These are phyloP conservation scores for Saxidomus purpurata DNA, from an alignment of 1,140 invertebrate species.

Conservation along the genomic window DNA sequence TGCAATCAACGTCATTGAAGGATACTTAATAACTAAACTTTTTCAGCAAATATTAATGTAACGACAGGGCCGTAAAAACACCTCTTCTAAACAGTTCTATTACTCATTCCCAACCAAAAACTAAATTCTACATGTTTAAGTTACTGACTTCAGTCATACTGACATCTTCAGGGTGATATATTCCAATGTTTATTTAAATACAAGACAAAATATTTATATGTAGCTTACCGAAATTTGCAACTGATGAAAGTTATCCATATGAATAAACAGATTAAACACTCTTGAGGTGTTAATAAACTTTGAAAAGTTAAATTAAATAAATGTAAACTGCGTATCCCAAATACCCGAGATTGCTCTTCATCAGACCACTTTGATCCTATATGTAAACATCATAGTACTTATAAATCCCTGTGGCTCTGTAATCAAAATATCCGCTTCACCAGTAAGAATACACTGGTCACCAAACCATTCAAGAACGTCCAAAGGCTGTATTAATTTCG, in stretches of 20 bases:
- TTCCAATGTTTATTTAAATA: no score
- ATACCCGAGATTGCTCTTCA: not conserved
- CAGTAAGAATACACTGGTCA: not conserved
- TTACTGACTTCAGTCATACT: no score
- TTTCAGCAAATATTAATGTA: no score
- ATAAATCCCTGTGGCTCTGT: conserved; percentile 1
- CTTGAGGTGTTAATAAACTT: not conserved
- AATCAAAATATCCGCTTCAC: not conserved
- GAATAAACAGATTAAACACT: not conserved
- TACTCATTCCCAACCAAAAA: no score
- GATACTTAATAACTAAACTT: no score
- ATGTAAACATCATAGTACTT: not conserved
- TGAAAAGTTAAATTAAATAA: not conserved
- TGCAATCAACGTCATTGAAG: no score
- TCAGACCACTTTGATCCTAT: not conserved
- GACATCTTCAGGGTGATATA: no score
- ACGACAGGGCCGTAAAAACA: no score
- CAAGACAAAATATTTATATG: no score
- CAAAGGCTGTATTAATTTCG: not conserved
- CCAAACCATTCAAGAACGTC: not conserved
- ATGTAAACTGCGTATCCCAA: not conserved
- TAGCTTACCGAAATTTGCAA: not conserved
- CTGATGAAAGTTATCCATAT: conserved; percentile 5
- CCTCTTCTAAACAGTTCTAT: no score
- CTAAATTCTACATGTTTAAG: no score